A percentile compares a stretch with the other conserved stretches of the same genome.
Conservation (phyloP, 2,888 invertebrate species). For the Beris chalybata region DNA sequence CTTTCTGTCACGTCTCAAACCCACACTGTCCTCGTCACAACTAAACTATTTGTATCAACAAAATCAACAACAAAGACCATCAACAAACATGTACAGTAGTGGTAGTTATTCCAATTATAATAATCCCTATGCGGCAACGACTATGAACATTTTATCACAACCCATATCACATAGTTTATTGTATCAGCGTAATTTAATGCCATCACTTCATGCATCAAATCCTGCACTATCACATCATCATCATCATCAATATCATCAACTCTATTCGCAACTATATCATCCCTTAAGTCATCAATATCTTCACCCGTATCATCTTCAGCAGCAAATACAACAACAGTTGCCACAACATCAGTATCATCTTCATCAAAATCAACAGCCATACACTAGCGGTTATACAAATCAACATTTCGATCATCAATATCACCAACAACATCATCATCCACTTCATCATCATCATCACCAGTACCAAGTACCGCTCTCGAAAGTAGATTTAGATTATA, state of each 20-base stretch:
- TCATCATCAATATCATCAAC: constrained; percentile 48
- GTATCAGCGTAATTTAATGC: constrained; percentile 36
- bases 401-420: constrained; percentile 45
- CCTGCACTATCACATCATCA: constrained; percentile 45
- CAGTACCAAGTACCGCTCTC: constrained; percentile 50
- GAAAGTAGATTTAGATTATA: constrained; percentile 59
- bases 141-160: constrained; percentile 7
- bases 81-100: background rate
- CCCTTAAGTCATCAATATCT: constrained; percentile 46
- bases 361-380: constrained; percentile 49
- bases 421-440: constrained; percentile 44
- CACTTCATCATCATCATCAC: constrained; percentile 44
- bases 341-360: constrained; percentile 42
- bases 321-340: constrained; percentile 49
- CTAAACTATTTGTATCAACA: constrained; percentile 43
- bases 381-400: constrained; percentile 45
- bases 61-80: background rate
- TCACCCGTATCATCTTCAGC: constrained; percentile 42
- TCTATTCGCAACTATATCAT: constrained; percentile 43
- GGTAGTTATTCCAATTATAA: constrained; percentile 7
- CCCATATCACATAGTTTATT: constrained; percentile 27
- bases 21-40: constrained; percentile 54
- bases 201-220: constrained; percentile 41
- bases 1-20: constrained; percentile 46
- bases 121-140: constrained; percentile 21